Base-by-base conservation (phyloP, 2,113 vertebrate genomes). In the Tiliqua scincoides region DNA sequence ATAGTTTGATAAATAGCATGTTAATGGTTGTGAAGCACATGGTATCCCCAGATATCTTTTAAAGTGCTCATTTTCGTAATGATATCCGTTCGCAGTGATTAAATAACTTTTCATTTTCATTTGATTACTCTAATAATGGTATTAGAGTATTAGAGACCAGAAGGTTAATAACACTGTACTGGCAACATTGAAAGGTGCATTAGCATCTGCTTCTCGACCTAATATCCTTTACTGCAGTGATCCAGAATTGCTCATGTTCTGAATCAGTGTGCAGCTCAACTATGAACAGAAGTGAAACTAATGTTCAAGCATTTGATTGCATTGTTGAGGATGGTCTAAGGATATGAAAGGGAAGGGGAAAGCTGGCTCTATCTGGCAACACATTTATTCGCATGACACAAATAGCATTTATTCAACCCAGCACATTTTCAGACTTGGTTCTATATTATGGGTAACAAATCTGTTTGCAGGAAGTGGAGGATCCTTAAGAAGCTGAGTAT, bases 1-100 rank as follows among this genome's bases (percentile, higher is more conserved):
- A 84, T 81, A 0, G 63, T 86, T 87, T 35, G 35, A 40, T 25
- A 54, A 2, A 35, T 32, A 2, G 68, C 35, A 20, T 1, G 9
- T 88, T 87, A 92, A 83, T 48, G 57, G 61, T 62, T 89, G 40
- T 68, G 59, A 83, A 92, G 68, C 70, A 85, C 0, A 0, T 30
- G 61, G n/a, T 80, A 77, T 81, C 59, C 62, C 63, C 27, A 80
- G 80, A 65, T 72, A 82, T 78, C 83, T 90, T 82, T 70, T 27
- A 80, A 68, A 70, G 75, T 85, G 63, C 35, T 90, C 62, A 4
- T 89, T 93, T 93, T 93, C 59, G 37, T 89, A 43, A 72, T 52
- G 52, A 30, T 86, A 77, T 0, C 65, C 79, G 52, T 92, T 92
- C 90, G 65, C 32, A 37, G 35, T 82, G 84, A 40, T 63, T 83